phyloP scores from a whole-genome alignment of 2,113 vertebrate species.

The Podocnemis expansa region DNA sequence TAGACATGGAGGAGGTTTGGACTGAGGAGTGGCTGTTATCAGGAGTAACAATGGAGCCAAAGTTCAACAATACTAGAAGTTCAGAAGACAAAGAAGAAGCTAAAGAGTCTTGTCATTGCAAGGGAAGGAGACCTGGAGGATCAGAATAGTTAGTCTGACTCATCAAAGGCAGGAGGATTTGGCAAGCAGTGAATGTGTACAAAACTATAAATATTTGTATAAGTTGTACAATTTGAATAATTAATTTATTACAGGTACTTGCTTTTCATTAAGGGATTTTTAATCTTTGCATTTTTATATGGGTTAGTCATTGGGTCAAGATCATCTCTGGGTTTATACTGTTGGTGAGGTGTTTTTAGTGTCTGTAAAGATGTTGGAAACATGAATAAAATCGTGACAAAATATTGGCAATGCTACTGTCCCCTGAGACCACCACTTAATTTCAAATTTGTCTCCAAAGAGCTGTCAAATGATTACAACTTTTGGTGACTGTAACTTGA shows the following conservation, averaged over 20 bases:
- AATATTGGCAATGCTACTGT: background rate
- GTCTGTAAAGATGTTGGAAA: background rate
- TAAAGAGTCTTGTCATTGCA: background rate
- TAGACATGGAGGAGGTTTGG: background rate
- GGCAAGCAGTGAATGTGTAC: background rate
- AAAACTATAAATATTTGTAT: background rate
- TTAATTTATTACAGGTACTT: background rate
- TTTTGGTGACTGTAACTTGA: constrained; percentile 5
- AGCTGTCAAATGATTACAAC: background rate
- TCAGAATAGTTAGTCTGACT: background rate
- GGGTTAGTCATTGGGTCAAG: background rate
- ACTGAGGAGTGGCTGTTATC: background rate
- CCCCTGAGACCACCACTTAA: background rate
- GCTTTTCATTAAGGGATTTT: background rate
- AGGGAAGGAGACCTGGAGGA: background rate
- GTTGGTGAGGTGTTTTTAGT: background rate
- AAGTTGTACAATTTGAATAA: too few relatives aligned
- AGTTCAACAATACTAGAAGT: background rate
- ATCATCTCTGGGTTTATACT: background rate
- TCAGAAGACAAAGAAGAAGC: background rate
- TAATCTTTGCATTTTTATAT: background rate
- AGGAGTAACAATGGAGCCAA: background rate
- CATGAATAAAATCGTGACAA: background rate
- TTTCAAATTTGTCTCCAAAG: background rate
- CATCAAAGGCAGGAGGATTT: background rate